These are phyloP conservation scores for Agelastica alni DNA, from an alignment of 2,888 invertebrate species.

Conservation along the genomic window DNA sequence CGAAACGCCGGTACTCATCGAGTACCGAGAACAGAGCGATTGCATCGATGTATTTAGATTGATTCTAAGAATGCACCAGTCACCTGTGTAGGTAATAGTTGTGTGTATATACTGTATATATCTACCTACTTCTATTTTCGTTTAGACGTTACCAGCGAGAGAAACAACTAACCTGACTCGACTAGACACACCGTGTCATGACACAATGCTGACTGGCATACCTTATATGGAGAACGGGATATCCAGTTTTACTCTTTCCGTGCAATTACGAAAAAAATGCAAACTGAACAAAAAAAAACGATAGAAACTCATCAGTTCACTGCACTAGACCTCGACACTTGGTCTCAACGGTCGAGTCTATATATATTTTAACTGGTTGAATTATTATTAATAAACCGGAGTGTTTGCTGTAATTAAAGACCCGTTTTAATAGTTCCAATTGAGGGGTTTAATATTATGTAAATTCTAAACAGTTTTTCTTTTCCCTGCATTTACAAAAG, in stretches of 20 bases:
- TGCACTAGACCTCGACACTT: constrained; percentile 32
- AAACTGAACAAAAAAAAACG: constrained; percentile 22
- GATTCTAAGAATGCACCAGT: constrained; percentile 1
- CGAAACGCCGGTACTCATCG: too few species aligned
- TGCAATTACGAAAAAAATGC: constrained; percentile 18
- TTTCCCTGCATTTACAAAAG: too few species aligned
- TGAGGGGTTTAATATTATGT: too few species aligned
- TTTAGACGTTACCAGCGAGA: background rate
- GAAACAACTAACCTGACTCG: constrained; percentile 11
- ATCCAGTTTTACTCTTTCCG: constrained; percentile 22
- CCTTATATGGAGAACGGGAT: constrained; percentile 17
- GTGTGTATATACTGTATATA: background rate
- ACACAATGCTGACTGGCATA: constrained; percentile 15
- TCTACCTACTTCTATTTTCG: constrained; percentile 1
- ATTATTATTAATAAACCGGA: background rate
- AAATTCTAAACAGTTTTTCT: too few species aligned
- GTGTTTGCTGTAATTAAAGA: background rate
- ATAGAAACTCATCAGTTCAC: constrained; percentile 34
- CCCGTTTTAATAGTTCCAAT: too few species aligned
- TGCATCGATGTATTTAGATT: background rate
- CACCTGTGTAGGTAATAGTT: constrained; percentile 8
- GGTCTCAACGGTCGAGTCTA: constrained; percentile 1
- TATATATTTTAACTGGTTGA: background rate
- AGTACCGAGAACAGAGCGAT: background rate
- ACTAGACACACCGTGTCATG: constrained; percentile 21